Percentiles rank a stretch among this genome's conserved stretches.
phyloP scores from a whole-genome alignment of 2,888 invertebrate genomes.

The Cerceris ruficornis region DNA sequence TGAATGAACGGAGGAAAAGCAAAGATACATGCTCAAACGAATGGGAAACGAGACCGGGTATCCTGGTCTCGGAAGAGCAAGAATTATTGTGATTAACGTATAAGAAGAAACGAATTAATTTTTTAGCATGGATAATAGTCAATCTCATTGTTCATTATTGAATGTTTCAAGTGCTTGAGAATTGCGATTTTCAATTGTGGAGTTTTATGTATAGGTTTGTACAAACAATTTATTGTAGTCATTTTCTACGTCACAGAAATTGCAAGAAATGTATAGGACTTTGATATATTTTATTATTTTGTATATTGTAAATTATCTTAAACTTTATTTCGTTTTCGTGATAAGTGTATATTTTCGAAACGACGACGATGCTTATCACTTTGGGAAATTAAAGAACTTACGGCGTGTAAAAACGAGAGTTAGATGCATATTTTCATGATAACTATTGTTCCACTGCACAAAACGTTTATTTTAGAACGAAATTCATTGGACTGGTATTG shows the following conservation, averaged over 20 bases:
- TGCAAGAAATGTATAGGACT: conserved; percentile 44
- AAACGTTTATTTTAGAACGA: conserved; percentile 27
- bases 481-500: conserved; percentile 23
- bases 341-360: conserved; percentile 19
- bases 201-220: conserved; percentile 52
- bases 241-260: conserved; percentile 48
- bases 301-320: conserved; percentile 55
- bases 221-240: conserved; percentile 54
- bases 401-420: conserved; percentile 7
- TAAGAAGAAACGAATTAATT: conserved; percentile 19
- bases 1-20: not conserved
- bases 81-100: conserved; percentile 20
- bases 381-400: conserved; percentile 1
- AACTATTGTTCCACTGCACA: conserved; percentile 31
- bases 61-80: not conserved
- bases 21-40: not conserved
- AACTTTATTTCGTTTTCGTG: conserved; percentile 22
- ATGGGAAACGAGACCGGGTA: not conserved
- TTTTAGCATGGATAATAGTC: conserved; percentile 43
- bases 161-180: conserved; percentile 28
- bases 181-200: conserved; percentile 36
- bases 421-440: conserved; percentile 19
- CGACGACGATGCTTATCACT: conserved; percentile 6
- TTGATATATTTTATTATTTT: conserved; percentile 60
- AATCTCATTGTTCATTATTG: conserved; percentile 25